Conservation (phyloP, 2,113 vertebrate genomes). For the Oryzias javanicus region DNA sequence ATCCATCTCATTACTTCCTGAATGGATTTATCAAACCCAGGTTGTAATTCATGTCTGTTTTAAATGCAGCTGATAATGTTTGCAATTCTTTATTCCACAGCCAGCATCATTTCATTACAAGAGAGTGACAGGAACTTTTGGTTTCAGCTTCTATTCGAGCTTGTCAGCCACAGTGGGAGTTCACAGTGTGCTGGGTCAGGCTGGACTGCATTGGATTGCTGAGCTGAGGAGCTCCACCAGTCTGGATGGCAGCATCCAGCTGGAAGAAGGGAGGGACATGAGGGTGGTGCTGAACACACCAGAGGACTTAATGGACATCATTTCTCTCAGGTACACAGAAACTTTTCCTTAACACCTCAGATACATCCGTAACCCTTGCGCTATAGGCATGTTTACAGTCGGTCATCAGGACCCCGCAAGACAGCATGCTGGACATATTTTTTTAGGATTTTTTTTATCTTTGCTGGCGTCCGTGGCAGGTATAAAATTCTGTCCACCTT, state of each 20-base stretch:
- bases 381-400: no score
- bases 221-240: slow-evolving; percentile 75
- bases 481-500: no score
- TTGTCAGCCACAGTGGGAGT: slow-evolving; percentile 81
- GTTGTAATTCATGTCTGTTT: slow-evolving; percentile 45
- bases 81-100: background rate
- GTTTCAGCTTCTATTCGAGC: slow-evolving; percentile 76
- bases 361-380: no score
- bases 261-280: slow-evolving; percentile 82
- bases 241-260: slow-evolving; percentile 81
- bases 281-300: slow-evolving; percentile 83
- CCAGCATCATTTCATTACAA: background rate
- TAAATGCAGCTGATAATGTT: background rate
- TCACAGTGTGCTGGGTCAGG: slow-evolving; percentile 74
- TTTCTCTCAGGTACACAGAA: slow-evolving; percentile 69
- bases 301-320: slow-evolving; percentile 81
- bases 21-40: slow-evolving; percentile 83
- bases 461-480: no score
- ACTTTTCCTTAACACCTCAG: background rate
- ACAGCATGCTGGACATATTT: no score
- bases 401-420: no score
- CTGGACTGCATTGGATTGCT: slow-evolving; percentile 82
- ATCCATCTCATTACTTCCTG: slow-evolving; percentile 79
- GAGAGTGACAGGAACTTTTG: slow-evolving; percentile 15
- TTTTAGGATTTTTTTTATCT: no score